These are phyloP conservation scores for Danio aesculapii DNA, from an alignment of 2,797 vertebrate genomes.

Conservation along the genomic window DNA sequence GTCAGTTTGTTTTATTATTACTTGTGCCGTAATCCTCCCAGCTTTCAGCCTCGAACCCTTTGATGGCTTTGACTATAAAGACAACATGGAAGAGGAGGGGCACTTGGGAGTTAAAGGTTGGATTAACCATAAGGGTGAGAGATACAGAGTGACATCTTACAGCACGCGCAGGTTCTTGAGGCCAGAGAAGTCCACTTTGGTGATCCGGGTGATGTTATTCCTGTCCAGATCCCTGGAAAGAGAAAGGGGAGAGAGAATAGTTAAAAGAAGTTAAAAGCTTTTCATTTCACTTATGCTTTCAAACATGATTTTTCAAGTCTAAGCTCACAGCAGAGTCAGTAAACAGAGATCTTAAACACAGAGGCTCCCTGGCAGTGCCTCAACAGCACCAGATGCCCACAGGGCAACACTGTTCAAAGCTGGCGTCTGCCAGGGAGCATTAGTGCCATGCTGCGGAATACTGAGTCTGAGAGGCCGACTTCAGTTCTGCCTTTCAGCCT, in stretches of 20 bases:
- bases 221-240: constrained; percentile 90
- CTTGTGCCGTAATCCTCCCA: constrained; percentile 50
- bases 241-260: constrained; percentile 12
- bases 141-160: constrained; percentile 79
- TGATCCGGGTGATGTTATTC: constrained; percentile 97
- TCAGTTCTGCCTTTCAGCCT: constrained; percentile 8
- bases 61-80: constrained; percentile 50
- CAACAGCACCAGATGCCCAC: not conserved
- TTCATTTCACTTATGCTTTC: constrained; percentile 28
- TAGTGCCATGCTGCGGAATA: constrained; percentile 38
- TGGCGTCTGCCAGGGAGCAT: constrained; percentile 39
- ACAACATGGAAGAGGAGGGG: constrained; percentile 35
- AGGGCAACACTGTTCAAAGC: constrained; percentile 27
- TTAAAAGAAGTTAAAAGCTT: constrained; percentile 24
- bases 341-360: constrained; percentile 32
- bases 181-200: constrained; percentile 93
- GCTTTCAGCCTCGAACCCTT: constrained; percentile 32
- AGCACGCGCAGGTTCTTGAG: constrained; percentile 96
- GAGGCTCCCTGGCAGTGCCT: not conserved
- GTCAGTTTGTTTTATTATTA: constrained; percentile 57
- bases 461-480: constrained; percentile 24
- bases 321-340: not conserved
- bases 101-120: constrained; percentile 39
- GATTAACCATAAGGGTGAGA: constrained; percentile 21
- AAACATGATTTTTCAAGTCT: constrained; percentile 16